Conservation (phyloP, 1,140 invertebrate species). For the Drosophila kikkawai region DNA sequence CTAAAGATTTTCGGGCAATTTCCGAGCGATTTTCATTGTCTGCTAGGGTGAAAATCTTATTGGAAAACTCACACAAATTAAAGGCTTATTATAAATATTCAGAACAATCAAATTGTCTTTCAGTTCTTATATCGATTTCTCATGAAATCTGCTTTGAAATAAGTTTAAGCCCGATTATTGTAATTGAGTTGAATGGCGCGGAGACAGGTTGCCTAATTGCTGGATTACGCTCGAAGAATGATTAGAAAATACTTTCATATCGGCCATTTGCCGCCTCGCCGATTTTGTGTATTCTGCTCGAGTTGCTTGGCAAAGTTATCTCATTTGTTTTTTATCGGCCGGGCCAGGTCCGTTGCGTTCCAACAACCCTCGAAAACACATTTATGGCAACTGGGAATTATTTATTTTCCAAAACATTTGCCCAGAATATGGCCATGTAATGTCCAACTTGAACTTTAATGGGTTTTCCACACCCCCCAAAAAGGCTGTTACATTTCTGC, state of each 20-base stretch:
- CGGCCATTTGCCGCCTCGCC: slow-evolving; percentile 9
- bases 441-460: slow-evolving; percentile 73
- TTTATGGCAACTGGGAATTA: slow-evolving; percentile 58
- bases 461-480: slow-evolving; percentile 29
- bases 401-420: slow-evolving; percentile 61
- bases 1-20: slow-evolving; percentile 11
- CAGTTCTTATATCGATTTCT: neutral
- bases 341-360: neutral
- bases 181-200: slow-evolving; percentile 27
- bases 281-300: slow-evolving; percentile 33
- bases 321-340: slow-evolving; percentile 51
- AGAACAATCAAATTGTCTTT: neutral
- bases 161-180: slow-evolving; percentile 1
- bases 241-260: slow-evolving; percentile 32
- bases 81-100: neutral
- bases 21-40: slow-evolving; percentile 7
- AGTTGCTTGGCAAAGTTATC: slow-evolving; percentile 37
- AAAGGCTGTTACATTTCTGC: slow-evolving; percentile 23
- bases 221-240: slow-evolving; percentile 24
- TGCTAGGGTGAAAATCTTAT: neutral
- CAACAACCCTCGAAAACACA: slow-evolving; percentile 32
- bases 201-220: slow-evolving; percentile 39
- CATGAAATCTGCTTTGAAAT: slow-evolving; percentile 1
- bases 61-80: neutral
- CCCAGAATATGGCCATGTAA: slow-evolving; percentile 60